Evolutionary conservation across 1,140 invertebrate species (phyloP), one percentile per base, ranked within the genome.

Genomic region (Hylaeus volcanicus): DNA sequence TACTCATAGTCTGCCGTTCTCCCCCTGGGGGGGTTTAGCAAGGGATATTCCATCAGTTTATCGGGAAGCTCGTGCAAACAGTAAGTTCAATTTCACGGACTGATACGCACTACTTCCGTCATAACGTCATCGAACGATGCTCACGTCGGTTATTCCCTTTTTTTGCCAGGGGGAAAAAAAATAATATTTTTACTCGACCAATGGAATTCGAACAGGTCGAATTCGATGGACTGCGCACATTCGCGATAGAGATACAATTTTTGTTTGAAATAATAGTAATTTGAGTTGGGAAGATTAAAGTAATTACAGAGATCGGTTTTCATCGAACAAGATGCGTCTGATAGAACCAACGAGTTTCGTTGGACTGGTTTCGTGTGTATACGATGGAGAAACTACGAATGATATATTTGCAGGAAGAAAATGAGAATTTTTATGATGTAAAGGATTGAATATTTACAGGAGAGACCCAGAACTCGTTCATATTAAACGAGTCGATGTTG

Each of bases 31-130:
- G 26, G 68, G 75, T 78, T 78, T 61, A 72, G 75, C 75, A 78
- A 78, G 75, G 68, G 68, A 63, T 78, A 53, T 53, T 63, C 68
- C 68, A 71, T 72, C 75, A 78, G 58, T 78, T 78, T 71, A 78
- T 71, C 68, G 66, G 58, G 1, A 51, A 70, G 56, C 64, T 56
- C 65, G 75, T 69, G 66, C 45, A 77, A 71, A 78, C 75, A 78
- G 75, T 72, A 72, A 78, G 68, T 78, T 78, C 68, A 78, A 72
- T 78, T 78, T 72, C 68, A 63, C 26, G 56, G 48, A 45, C 68
- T 43, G 68, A 71, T 63, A 78, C 45, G 68, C 68, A 15, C 48
- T 53, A 63, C 45, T 63, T 61, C 45, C 37, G 60, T 43, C 63
- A 2, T 51, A 61, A 70, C 66, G 26, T 60, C 39, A 75, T 26